phyloP scores from a whole-genome alignment of 1,140 invertebrate species.

The Ptiloglossa arizonensis region DNA sequence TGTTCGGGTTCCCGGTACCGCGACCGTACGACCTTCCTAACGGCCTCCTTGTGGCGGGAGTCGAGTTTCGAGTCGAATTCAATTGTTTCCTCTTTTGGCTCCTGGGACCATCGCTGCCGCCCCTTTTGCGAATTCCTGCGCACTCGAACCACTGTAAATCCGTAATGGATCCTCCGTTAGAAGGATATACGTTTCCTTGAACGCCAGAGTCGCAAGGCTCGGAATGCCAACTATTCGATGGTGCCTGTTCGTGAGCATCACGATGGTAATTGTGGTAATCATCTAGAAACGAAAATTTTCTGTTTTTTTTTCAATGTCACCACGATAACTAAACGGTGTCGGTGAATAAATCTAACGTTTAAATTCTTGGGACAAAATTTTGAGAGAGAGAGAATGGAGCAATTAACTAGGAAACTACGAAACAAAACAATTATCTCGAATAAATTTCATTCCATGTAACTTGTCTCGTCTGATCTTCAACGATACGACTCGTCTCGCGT shows the following conservation, averaged over 20 bases:
- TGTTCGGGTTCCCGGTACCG: background rate
- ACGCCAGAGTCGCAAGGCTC: too few relatives aligned
- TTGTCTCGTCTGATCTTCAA: too few relatives aligned
- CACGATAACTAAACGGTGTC: background rate
- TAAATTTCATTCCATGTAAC: too few relatives aligned
- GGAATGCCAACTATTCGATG: background rate
- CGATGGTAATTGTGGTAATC: background rate
- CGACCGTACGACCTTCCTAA: background rate
- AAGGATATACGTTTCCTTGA: background rate
- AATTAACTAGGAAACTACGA: too few relatives aligned
- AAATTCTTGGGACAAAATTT: too few relatives aligned
- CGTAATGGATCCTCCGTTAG: background rate
- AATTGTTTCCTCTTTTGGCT: background rate
- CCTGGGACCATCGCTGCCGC: conserved; percentile 33
- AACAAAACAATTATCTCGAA: too few relatives aligned
- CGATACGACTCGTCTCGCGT: too few relatives aligned
- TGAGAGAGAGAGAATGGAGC: too few relatives aligned
- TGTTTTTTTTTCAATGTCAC: conserved; percentile 3
- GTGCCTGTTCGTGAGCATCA: background rate
- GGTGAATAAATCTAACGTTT: too few relatives aligned
- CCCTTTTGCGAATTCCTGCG: conserved; percentile 17
- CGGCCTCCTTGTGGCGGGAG: background rate
- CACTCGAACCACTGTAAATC: background rate
- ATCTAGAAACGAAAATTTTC: conserved; percentile 9
- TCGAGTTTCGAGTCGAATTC: background rate